These are phyloP conservation scores for Agriopis marginaria DNA, from an alignment of 2,888 invertebrate species.

Conservation along the genomic window DNA sequence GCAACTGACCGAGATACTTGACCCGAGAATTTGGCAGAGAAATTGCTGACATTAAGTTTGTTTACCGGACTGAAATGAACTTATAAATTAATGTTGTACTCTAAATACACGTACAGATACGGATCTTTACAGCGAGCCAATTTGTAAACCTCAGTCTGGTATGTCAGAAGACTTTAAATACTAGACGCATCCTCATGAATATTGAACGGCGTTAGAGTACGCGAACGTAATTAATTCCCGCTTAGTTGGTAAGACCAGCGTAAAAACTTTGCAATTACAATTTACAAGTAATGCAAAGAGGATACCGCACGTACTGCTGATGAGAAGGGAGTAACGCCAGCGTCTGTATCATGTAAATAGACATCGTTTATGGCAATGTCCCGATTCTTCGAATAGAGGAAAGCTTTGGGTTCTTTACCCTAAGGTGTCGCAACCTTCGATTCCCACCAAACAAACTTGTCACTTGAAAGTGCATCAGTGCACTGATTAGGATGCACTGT, in stretches of 20 bases:
- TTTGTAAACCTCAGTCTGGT: slow-evolving; percentile 23
- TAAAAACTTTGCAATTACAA: slow-evolving; percentile 36
- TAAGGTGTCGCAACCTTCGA: slow-evolving; percentile 43
- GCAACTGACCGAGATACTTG: slow-evolving; percentile 78
- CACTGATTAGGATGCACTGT: slow-evolving; percentile 79
- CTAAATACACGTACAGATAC: slow-evolving; percentile 13
- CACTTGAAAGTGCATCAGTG: slow-evolving; percentile 68
- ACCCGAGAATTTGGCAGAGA: slow-evolving; percentile 71
- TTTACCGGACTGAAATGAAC: slow-evolving; percentile 19
- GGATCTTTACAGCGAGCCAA: slow-evolving; percentile 19
- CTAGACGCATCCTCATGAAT: slow-evolving; percentile 32
- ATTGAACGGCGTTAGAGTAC: slow-evolving; percentile 32
- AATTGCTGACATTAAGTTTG: slow-evolving; percentile 42
- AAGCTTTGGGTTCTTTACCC: slow-evolving; percentile 22
- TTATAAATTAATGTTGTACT: slow-evolving; percentile 11
- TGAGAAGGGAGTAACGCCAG: slow-evolving; percentile 21
- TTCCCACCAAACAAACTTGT: slow-evolving; percentile 70
- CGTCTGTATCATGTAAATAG: slow-evolving; percentile 23
- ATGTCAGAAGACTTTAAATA: slow-evolving; percentile 28
- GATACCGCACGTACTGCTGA: slow-evolving; percentile 21
- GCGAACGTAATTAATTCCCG: slow-evolving; percentile 32
- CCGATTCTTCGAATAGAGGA: slow-evolving; percentile 30
- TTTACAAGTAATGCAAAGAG: slow-evolving; percentile 28
- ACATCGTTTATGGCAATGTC: slow-evolving; percentile 9
- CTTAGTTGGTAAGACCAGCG: slow-evolving; percentile 30